Evolutionary conservation across 2,888 invertebrate genomes (phyloP), one percentile per base, ranked within the genome.

Genomic region (Podotricha telesiphe): DNA sequence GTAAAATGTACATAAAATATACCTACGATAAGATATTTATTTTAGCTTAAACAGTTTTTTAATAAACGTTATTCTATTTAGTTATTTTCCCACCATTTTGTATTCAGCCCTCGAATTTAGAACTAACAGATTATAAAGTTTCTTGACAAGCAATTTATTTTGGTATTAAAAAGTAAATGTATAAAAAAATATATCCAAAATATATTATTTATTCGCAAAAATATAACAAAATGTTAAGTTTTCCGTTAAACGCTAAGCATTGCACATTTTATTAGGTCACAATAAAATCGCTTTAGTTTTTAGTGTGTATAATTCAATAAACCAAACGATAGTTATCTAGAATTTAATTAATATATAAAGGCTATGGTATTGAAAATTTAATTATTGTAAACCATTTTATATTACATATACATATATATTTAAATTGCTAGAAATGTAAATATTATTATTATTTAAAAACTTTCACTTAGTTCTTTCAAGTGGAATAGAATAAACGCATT

Each of bases 61-160:
- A n/a, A n/a, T n/a, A n/a, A n/a, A n/a, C n/a, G n/a, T n/a, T n/a
- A 55, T 76, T 79, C 83, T 85, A 85, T 75, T 68, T 78, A 51
- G 15, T 53, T 53, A 74, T 80, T 76, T 84, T 85, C n/a, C 88
- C 88, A 88, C 88, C 88, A 87, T 80, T 78, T 77, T 76, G 56
- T 63, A 63, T 67, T 67, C 67, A n/a, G 65, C 20, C 5, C 2
- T n/a, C 4, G 42, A 34, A 47, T 22, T 45, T n/a, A 61, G 15
- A 17, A 28, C 17, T 28, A 47, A 19, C 37, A 28, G 22, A 40
- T 59, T 42, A 17, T 45, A n/a, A 47, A 2, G n/a, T n/a, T 22
- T n/a, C 5, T 47, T 47, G 10, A 58, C 7, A n/a, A n/a, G n/a
- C n/a, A n/a, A n/a, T n/a, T n/a, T n/a, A n/a, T n/a, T n/a, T n/a